Evolutionary conservation across 2,797 vertebrate species (phyloP).

Genomic region (Gymnoscopelus microlampas): DNA sequence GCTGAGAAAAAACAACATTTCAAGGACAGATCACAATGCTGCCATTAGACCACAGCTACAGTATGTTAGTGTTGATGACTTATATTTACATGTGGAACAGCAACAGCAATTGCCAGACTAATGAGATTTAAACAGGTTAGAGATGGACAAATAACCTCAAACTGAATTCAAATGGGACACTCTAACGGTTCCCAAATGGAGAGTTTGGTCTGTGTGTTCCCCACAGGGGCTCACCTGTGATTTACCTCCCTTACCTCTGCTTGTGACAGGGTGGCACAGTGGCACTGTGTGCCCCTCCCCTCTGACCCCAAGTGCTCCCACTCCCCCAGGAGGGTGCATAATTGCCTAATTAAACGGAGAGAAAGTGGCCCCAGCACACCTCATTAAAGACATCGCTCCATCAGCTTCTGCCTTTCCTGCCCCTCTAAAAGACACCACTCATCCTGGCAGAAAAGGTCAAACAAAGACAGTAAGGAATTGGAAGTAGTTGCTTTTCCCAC

Average conservation of each 20-base stretch:
- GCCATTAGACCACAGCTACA: slow-evolving; percentile 7
- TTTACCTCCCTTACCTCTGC: slow-evolving; percentile 54
- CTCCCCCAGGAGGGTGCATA: slow-evolving; percentile 70
- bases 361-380: slow-evolving; percentile 68
- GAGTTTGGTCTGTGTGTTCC: slow-evolving; percentile 36
- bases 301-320: slow-evolving; percentile 68
- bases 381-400: slow-evolving; percentile 76
- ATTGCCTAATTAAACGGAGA: slow-evolving; percentile 81
- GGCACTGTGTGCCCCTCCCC: slow-evolving; percentile 56
- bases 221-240: slow-evolving; percentile 72
- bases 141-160: slow-evolving; percentile 56
- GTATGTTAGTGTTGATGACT: slow-evolving; percentile 21
- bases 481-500: slow-evolving; percentile 22
- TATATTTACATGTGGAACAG: slow-evolving; percentile 38
- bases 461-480: slow-evolving; percentile 38
- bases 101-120: slow-evolving; percentile 53
- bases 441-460: slow-evolving; percentile 76
- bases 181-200: slow-evolving; percentile 67
- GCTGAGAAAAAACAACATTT: slow-evolving; percentile 15
- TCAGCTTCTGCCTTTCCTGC: slow-evolving; percentile 56
- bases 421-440: slow-evolving; percentile 44
- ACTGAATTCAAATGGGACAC: slow-evolving; percentile 59
- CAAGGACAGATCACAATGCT: slow-evolving; percentile 25
- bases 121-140: slow-evolving; percentile 52
- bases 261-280: slow-evolving; percentile 64